Evolutionary conservation across 1,140 invertebrate genomes (phyloP).

Genomic region (Camponotus vicinus): DNA sequence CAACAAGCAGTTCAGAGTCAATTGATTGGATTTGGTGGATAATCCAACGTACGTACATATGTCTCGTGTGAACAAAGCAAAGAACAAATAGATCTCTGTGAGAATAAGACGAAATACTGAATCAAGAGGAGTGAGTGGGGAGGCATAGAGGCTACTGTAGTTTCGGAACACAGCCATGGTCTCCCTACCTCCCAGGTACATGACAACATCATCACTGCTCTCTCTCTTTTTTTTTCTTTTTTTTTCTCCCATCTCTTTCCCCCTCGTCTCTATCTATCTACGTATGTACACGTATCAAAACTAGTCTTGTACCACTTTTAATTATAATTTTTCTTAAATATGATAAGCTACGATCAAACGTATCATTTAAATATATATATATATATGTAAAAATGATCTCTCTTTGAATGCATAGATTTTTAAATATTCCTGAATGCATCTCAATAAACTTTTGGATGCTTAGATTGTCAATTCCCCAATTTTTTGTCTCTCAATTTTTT

Average conservation of each 20-base stretch:
- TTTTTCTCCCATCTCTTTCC: slow-evolving; percentile 27
- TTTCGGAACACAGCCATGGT: slow-evolving; percentile 90
- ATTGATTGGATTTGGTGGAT: slow-evolving; percentile 83
- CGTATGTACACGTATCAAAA: slow-evolving; percentile 36
- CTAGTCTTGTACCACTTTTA: slow-evolving; percentile 31
- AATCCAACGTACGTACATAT: slow-evolving; percentile 83
- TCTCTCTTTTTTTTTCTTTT: slow-evolving; percentile 76
- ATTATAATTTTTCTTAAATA: neutral
- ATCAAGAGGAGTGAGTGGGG: slow-evolving; percentile 84
- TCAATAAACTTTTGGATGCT: slow-evolving; percentile 43
- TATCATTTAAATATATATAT: neutral
- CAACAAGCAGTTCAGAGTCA: slow-evolving; percentile 82
- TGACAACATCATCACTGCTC: slow-evolving; percentile 83
- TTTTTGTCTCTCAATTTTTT: slow-evolving; percentile 14
- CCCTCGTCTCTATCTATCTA: slow-evolving; percentile 18
- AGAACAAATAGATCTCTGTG: slow-evolving; percentile 77
- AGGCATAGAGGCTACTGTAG: slow-evolving; percentile 87
- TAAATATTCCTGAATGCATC: slow-evolving; percentile 30
- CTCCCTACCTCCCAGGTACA: slow-evolving; percentile 89
- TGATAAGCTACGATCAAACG: neutral
- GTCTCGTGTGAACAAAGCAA: slow-evolving; percentile 72
- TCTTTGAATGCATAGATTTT: slow-evolving; percentile 31
- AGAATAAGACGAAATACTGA: slow-evolving; percentile 77
- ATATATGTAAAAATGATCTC: neutral
- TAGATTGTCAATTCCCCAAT: slow-evolving; percentile 43